Evolutionary conservation across 2,797 vertebrate genomes (phyloP).

Genomic region (Steatocranus sp.): DNA sequence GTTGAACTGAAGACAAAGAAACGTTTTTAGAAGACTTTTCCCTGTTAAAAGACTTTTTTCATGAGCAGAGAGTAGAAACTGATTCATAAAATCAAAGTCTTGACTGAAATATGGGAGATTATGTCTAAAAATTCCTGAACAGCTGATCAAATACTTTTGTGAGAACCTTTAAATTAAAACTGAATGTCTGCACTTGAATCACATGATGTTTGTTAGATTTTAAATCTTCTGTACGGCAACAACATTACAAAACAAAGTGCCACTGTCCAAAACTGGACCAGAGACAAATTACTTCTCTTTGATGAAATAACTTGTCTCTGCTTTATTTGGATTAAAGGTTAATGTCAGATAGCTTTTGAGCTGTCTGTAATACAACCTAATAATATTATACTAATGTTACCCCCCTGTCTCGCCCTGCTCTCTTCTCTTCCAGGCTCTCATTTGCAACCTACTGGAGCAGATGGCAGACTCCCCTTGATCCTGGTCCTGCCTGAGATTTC

Average conservation of each 20-base stretch:
- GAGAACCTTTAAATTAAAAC: neutral
- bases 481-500: neutral
- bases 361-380: neutral
- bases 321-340: neutral
- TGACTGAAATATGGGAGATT: neutral
- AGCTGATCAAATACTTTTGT: neutral
- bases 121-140: neutral
- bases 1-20: neutral
- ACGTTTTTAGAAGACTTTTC: accelerated
- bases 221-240: neutral
- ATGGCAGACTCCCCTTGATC: neutral
- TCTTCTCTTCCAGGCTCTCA: neutral
- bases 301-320: neutral
- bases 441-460: neutral
- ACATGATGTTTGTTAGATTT: neutral
- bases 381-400: neutral
- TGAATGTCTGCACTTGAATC: neutral
- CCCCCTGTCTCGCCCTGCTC: neutral
- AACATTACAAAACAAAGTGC: neutral
- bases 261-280: neutral
- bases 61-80: neutral
- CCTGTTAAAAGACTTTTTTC: neutral
- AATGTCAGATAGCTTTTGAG: neutral
- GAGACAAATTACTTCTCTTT: neutral
- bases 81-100: accelerated